A percentile compares a stretch with the other conserved stretches of the same genome.
Conservation (phyloP, 92 coral and sea anemone species). For the Pocillopora meandrina region DNA sequence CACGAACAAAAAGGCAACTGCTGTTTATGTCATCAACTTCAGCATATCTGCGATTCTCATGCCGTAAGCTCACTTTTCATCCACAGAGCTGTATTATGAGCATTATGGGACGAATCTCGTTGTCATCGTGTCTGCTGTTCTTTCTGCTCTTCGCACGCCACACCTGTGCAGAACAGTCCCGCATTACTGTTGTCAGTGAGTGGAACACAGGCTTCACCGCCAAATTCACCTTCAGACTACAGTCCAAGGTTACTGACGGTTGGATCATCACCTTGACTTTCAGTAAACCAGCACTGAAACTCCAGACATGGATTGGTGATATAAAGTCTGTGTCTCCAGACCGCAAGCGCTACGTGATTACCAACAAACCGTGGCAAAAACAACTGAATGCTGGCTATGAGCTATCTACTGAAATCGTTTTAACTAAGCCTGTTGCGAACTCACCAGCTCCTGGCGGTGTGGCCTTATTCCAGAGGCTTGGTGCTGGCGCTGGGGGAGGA, state of each 20-base stretch:
- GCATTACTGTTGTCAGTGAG: neutral
- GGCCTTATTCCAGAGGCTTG: constrained; percentile 14
- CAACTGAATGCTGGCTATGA: constrained; percentile 7
- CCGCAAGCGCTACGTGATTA: constrained; percentile 7
- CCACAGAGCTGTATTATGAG: neutral
- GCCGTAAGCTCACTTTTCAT: neutral
- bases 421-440: neutral
- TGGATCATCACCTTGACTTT: constrained; percentile 36
- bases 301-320: constrained; percentile 22
- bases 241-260: constrained; percentile 20
- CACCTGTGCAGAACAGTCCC: constrained; percentile 14
- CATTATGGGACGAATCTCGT: neutral
- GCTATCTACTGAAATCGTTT: constrained; percentile 4
- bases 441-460: constrained; percentile 1
- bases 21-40: too few relatives aligned
- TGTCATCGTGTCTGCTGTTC: constrained; percentile 3
- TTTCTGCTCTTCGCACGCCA: neutral
- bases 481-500: constrained; percentile 3
- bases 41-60: too few relatives aligned
- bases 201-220: constrained; percentile 39
- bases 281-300: constrained; percentile 16
- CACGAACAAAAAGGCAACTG: too few relatives aligned
- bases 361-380: constrained; percentile 12
- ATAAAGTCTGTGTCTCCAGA: constrained; percentile 10
- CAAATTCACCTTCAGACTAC: constrained; percentile 18